Evolutionary conservation across 2,113 vertebrate species (phyloP).

Genomic region (Pituophis catenifer): DNA sequence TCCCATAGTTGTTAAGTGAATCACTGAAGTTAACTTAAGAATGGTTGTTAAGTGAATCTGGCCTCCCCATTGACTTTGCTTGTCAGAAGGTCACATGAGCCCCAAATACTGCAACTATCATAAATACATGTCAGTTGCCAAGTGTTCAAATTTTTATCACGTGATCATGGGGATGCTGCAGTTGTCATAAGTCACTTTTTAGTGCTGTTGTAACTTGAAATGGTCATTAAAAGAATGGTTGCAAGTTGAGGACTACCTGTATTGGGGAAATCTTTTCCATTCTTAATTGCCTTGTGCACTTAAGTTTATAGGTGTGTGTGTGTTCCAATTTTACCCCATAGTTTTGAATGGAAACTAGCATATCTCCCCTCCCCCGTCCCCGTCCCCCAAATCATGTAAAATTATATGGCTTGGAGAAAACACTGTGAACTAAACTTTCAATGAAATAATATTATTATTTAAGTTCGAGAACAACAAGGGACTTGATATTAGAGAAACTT

Average conservation of each 20-base stretch:
- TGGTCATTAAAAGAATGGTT: neutral
- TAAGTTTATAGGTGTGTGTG: neutral
- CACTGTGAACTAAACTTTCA: constrained; percentile 16
- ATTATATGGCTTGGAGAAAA: constrained; percentile 3
- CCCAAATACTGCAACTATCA: neutral
- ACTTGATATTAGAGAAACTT: neutral
- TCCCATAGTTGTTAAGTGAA: no score
- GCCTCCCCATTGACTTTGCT: neutral
- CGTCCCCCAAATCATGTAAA: neutral
- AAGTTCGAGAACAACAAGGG: neutral
- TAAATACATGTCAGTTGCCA: neutral
- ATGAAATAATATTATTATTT: constrained; percentile 23
- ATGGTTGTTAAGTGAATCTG: no score
- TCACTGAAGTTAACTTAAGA: no score
- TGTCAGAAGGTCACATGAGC: neutral
- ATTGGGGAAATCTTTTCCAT: neutral
- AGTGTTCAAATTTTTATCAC: neutral
- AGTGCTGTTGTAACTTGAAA: neutral
- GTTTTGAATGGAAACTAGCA: neutral
- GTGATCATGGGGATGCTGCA: neutral
- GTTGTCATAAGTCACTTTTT: neutral
- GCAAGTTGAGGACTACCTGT: neutral
- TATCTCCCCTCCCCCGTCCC: neutral
- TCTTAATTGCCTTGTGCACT: neutral
- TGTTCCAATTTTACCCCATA: neutral